Conservation (phyloP, 2,113 vertebrate genomes). For the Lepus timidus region DNA sequence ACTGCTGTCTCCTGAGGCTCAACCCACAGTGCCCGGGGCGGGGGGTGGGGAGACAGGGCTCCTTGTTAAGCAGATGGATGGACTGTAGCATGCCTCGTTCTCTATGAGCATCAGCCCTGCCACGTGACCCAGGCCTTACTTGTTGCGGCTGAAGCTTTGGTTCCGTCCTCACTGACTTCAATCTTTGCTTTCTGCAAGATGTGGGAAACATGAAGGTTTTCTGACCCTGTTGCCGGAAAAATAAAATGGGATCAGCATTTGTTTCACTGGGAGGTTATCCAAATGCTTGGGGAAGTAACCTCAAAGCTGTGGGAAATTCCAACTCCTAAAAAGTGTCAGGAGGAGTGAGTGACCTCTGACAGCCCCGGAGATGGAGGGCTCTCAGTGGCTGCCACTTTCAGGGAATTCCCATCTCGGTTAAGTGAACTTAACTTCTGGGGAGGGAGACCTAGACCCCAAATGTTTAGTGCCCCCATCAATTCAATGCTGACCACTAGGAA, state of each 20-base stretch:
- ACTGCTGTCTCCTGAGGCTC: accelerated
- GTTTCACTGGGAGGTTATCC: not conserved
- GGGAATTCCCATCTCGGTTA: not conserved
- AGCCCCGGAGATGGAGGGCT: not conserved
- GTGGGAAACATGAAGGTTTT: slow-evolving; percentile 92
- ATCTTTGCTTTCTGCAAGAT: slow-evolving; percentile 97
- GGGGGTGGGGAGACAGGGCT: accelerated
- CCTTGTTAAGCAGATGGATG: accelerated
- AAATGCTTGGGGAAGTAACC: not conserved
- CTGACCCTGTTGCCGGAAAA: slow-evolving; percentile 87
- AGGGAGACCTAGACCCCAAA: not conserved
- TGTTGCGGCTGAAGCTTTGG: slow-evolving; percentile 96
- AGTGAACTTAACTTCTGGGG: not conserved
- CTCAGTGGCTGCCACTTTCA: not conserved
- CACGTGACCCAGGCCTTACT: slow-evolving; percentile 86
- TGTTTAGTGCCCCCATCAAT: not conserved
- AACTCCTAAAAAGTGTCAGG: not conserved
- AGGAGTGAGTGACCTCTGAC: not conserved
- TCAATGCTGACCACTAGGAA: not conserved
- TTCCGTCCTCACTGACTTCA: slow-evolving; percentile 97
- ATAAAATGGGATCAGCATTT: slow-evolving; percentile 60
- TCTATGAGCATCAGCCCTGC: not conserved
- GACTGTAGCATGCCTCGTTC: accelerated
- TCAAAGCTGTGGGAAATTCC: not conserved
- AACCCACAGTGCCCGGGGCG: not conserved